Conservation (phyloP, 2,113 vertebrate species). For the Ciconia boyciana region DNA sequence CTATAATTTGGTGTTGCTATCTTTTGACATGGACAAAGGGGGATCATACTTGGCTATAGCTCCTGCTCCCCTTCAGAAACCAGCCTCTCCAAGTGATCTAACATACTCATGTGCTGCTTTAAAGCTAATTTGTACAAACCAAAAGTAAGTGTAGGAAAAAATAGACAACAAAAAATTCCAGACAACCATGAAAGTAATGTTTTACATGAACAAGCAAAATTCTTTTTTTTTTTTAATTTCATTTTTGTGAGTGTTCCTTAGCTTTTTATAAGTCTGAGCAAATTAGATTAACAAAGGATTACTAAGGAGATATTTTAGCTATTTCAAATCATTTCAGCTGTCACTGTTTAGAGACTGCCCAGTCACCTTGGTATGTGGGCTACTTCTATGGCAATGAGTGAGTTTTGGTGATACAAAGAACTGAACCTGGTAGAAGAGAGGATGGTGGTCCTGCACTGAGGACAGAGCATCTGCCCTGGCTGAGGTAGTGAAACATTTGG, state of each 20-base stretch:
- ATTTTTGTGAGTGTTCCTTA: background rate
- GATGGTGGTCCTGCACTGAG: background rate
- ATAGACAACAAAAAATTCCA: background rate
- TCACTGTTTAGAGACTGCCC: background rate
- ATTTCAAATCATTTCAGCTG: background rate
- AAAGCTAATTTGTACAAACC: background rate
- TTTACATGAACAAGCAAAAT: background rate
- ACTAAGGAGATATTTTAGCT: background rate
- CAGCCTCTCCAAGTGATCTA: background rate
- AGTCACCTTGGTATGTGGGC: background rate
- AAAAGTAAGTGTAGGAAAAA: background rate
- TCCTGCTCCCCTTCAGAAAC: background rate
- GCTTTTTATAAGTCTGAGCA: background rate
- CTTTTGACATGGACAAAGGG: background rate
- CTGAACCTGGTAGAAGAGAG: background rate
- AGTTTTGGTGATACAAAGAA: background rate
- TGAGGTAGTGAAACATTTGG: background rate
- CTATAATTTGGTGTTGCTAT: background rate
- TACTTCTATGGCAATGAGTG: background rate
- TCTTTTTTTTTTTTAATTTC: rapidly evolving
- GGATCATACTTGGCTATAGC: background rate
- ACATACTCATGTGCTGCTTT: background rate
- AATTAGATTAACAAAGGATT: background rate
- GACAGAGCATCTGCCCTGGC: background rate
- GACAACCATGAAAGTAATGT: background rate